Conservation (phyloP, 2,797 vertebrate genomes). For the Coregonus ussuriensis region DNA sequence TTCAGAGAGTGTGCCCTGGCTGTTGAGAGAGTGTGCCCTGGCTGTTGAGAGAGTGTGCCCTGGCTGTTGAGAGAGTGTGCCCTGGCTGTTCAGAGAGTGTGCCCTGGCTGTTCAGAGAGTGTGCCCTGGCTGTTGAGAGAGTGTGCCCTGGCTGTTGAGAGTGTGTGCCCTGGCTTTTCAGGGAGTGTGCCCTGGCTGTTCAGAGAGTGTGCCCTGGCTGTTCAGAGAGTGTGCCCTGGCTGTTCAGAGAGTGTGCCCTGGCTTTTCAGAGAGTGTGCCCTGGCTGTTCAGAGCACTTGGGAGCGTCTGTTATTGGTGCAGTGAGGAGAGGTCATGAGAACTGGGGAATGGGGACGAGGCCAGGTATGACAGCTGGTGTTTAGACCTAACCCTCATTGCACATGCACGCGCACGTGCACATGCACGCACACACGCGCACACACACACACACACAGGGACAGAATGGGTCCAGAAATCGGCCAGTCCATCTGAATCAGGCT, state of each 20-base stretch:
- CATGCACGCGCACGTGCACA: no score
- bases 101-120: neutral
- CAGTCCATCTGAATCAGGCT: neutral
- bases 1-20: neutral
- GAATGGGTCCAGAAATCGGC: neutral
- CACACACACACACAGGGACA: neutral
- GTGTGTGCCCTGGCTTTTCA: no score
- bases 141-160: neutral
- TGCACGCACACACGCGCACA: neutral
- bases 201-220: no score
- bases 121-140: no score
- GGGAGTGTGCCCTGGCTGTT: no score
- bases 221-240: no score
- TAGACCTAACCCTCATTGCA: neutral
- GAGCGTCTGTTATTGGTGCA: neutral
- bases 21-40: neutral
- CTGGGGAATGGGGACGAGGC: neutral
- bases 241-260: no score
- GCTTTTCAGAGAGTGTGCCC: neutral
- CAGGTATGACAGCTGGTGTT: constrained; percentile 2
- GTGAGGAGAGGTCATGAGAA: neutral
- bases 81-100: neutral
- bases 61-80: neutral
- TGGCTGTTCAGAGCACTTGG: neutral
- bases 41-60: neutral